These are phyloP conservation scores for Oncopodura yosiiana DNA, from an alignment of 1,140 invertebrate genomes.

Conservation along the genomic window DNA sequence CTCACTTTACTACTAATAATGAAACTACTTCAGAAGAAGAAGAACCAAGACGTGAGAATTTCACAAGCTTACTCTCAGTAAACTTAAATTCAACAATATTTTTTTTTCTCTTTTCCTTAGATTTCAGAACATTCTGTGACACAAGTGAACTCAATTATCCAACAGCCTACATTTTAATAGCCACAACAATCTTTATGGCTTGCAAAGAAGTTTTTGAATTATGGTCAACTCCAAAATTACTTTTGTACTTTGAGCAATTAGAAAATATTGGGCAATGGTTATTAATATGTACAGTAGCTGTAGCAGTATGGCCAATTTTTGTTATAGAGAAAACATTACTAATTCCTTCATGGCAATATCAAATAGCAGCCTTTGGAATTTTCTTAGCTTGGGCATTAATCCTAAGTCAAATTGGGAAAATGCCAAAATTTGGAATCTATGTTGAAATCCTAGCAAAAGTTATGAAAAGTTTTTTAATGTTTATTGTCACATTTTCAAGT, in stretches of 20 bases:
- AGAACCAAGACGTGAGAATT: background rate
- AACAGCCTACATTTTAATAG: background rate
- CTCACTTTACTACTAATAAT: background rate
- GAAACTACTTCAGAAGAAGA: background rate
- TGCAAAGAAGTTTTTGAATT: constrained; percentile 27
- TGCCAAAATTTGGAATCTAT: constrained; percentile 24
- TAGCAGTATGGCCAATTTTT: constrained; percentile 6
- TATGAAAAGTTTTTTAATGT: constrained; percentile 24
- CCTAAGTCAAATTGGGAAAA: constrained; percentile 28
- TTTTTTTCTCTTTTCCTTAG: background rate
- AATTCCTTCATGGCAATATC: constrained; percentile 24
- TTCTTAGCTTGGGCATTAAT: constrained; percentile 28
- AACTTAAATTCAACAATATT: background rate
- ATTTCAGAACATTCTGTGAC: background rate
- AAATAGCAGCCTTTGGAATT: constrained; percentile 22
- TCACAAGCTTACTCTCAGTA: background rate
- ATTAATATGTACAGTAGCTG: constrained; percentile 1
- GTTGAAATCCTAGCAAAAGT: constrained; percentile 30
- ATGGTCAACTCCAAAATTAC: constrained; percentile 4
- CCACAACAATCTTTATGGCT: constrained; percentile 6
- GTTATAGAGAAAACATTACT: background rate
- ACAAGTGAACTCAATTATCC: background rate
- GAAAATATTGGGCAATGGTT: constrained; percentile 29
- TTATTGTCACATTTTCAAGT: constrained; percentile 22
- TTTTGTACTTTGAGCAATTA: constrained; percentile 13